Evolutionary conservation across 2,113 vertebrate genomes (phyloP).

Genomic region (Triplophysa tibetana): DNA sequence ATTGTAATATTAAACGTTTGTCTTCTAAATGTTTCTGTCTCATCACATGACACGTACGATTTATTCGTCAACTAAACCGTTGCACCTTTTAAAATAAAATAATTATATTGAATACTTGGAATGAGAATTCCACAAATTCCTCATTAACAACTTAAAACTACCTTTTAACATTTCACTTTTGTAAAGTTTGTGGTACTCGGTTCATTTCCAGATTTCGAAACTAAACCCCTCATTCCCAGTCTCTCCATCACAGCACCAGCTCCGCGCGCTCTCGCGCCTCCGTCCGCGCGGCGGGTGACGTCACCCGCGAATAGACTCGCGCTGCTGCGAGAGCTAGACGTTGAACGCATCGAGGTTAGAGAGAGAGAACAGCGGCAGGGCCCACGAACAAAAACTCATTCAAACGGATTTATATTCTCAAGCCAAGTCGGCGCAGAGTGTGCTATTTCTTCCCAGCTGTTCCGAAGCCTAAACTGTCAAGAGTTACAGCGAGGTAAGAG

Average conservation of each 20-base stretch:
- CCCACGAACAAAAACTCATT: constrained; percentile 50
- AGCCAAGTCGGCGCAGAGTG: not conserved
- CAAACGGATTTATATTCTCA: constrained; percentile 31
- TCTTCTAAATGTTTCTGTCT: too few species aligned
- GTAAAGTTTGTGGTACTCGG: not conserved
- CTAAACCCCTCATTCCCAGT: not conserved
- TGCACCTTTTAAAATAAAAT: too few species aligned
- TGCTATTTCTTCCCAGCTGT: not conserved
- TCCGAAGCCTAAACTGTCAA: constrained; percentile 28
- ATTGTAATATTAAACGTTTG: too few species aligned
- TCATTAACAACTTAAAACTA: too few species aligned
- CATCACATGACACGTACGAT: too few species aligned
- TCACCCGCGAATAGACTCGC: constrained; percentile 59
- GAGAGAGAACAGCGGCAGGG: constrained; percentile 57
- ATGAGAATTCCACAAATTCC: too few species aligned
- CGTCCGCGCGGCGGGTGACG: constrained; percentile 59
- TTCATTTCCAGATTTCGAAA: not conserved
- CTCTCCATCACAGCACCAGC: not conserved
- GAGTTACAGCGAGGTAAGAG: constrained; percentile 51
- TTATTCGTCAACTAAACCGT: too few species aligned
- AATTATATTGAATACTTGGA: too few species aligned
- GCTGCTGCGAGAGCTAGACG: constrained; percentile 55
- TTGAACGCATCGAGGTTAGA: constrained; percentile 45
- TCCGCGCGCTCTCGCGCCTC: constrained; percentile 2
- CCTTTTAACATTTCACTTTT: too few species aligned